A percentile compares a stretch with the other conserved stretches of the same genome.
Evolutionary conservation across 2,888 invertebrate genomes (phyloP).

Genomic region (Amiota communis): DNA sequence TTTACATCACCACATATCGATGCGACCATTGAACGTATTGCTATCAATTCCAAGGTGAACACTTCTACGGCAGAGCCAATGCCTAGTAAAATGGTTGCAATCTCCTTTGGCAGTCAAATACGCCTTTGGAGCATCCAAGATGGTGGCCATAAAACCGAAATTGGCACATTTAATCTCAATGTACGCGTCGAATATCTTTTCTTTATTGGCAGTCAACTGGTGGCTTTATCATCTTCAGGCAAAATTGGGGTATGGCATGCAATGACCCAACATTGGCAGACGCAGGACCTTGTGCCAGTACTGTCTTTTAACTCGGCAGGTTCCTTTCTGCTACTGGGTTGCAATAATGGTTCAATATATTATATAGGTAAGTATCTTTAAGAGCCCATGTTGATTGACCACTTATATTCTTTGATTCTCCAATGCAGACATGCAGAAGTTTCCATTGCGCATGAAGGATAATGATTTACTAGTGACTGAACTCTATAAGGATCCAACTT

Average conservation of each 20-base stretch:
- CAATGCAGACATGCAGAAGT: conserved; percentile 96
- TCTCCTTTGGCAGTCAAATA: conserved; percentile 84
- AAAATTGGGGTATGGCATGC: conserved; percentile 99
- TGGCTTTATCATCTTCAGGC: conserved; percentile 92
- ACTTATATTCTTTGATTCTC: background rate
- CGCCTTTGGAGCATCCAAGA: conserved; percentile 87
- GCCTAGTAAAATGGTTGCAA: conserved; percentile 86
- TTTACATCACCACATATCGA: conserved; percentile 96
- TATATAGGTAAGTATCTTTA: conserved; percentile 84
- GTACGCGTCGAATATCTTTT: conserved; percentile 96
- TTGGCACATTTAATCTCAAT: conserved; percentile 91
- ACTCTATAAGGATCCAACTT: conserved; percentile 93
- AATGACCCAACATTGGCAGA: conserved; percentile 99
- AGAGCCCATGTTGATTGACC: background rate
- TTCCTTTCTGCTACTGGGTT: conserved; percentile 94
- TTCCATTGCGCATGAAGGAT: conserved; percentile 98
- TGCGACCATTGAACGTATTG: conserved; percentile 88
- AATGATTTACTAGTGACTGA: conserved; percentile 98
- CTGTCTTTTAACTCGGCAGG: conserved; percentile 98
- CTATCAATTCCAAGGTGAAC: conserved; percentile 83
- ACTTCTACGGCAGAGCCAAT: conserved; percentile 75
- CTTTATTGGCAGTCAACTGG: conserved; percentile 97
- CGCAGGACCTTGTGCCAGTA: conserved; percentile 95
- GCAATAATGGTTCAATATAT: conserved; percentile 96
- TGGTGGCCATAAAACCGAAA: conserved; percentile 82